Conservation (phyloP, 1,140 invertebrate genomes). For the Asbolus verrucosus region DNA sequence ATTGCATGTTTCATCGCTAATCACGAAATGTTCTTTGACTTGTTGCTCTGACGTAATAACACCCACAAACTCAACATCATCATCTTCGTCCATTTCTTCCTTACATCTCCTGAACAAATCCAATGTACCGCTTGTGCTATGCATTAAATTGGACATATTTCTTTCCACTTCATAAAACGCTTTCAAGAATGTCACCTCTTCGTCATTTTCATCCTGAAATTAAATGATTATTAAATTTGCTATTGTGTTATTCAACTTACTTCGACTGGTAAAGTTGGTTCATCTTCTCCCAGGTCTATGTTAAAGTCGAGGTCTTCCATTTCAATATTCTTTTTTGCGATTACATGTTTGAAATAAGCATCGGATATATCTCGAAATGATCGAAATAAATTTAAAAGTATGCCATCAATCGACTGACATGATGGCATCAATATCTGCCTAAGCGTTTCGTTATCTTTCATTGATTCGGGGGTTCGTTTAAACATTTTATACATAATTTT, state of each 20-base stretch:
- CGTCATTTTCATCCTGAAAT: slow-evolving; percentile 37
- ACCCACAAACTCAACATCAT: slow-evolving; percentile 41
- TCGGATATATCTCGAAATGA: slow-evolving; percentile 29
- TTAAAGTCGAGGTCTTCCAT: slow-evolving; percentile 27
- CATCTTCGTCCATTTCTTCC: slow-evolving; percentile 38
- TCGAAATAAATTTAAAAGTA: slow-evolving; percentile 35
- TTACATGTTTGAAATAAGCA: slow-evolving; percentile 46
- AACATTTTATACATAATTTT: slow-evolving; percentile 45
- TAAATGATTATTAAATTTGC: too few relatives aligned
- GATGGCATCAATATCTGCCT: slow-evolving; percentile 42
- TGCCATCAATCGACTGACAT: slow-evolving; percentile 34
- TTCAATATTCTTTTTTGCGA: slow-evolving; percentile 19
- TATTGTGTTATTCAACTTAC: too few relatives aligned
- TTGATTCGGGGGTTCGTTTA: slow-evolving; percentile 41
- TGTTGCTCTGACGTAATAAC: background rate
- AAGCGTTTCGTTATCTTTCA: slow-evolving; percentile 38
- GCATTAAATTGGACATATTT: slow-evolving; percentile 24
- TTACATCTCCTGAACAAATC: slow-evolving; percentile 15
- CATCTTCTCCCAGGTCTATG: slow-evolving; percentile 33
- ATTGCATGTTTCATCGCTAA: background rate
- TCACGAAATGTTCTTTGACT: background rate
- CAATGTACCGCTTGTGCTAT: slow-evolving; percentile 5
- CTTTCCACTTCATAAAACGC: slow-evolving; percentile 38
- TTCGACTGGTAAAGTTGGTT: background rate
- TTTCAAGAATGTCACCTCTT: slow-evolving; percentile 38